A percentile compares a stretch with the other conserved stretches of the same genome.
phyloP scores from a whole-genome alignment of 2,888 invertebrate genomes.

The Dione juno region DNA sequence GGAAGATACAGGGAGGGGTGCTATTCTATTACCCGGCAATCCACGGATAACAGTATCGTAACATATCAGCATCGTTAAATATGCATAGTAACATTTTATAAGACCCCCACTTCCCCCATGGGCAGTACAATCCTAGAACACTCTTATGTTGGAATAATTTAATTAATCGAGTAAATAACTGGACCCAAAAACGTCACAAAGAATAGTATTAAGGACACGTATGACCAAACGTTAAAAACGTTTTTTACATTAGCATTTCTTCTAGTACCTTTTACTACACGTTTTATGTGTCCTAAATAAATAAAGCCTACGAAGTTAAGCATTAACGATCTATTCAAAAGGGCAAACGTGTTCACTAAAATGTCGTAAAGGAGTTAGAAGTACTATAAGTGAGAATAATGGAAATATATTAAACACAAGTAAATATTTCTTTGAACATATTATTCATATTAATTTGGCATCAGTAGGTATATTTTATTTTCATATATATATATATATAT shows the following conservation, averaged over 20 bases:
- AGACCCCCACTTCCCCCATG: too few relatives aligned
- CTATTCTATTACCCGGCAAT: too few relatives aligned
- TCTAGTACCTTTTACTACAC: constrained; percentile 31
- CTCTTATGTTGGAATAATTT: not conserved
- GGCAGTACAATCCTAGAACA: too few relatives aligned
- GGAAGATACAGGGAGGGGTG: too few relatives aligned
- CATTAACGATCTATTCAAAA: constrained; percentile 40
- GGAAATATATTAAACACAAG: constrained; percentile 23
- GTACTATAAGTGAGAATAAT: constrained; percentile 28
- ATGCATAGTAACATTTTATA: too few relatives aligned
- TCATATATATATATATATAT: too few relatives aligned
- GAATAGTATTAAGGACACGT: not conserved
- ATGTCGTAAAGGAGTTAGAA: constrained; percentile 33
- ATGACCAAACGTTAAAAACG: constrained; percentile 6
- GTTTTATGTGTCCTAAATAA: constrained; percentile 32
- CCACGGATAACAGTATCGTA: too few relatives aligned
- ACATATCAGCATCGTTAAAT: too few relatives aligned
- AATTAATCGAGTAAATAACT: too few relatives aligned
- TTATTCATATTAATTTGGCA: too few relatives aligned
- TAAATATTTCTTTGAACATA: too few relatives aligned
- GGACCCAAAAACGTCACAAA: not conserved
- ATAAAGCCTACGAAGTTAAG: constrained; percentile 38
- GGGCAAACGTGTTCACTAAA: constrained; percentile 29
- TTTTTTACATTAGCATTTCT: constrained; percentile 33
- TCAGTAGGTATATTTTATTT: too few relatives aligned